Evolutionary conservation across 1,140 invertebrate species (phyloP).

Genomic region (Micrasema longulum): DNA sequence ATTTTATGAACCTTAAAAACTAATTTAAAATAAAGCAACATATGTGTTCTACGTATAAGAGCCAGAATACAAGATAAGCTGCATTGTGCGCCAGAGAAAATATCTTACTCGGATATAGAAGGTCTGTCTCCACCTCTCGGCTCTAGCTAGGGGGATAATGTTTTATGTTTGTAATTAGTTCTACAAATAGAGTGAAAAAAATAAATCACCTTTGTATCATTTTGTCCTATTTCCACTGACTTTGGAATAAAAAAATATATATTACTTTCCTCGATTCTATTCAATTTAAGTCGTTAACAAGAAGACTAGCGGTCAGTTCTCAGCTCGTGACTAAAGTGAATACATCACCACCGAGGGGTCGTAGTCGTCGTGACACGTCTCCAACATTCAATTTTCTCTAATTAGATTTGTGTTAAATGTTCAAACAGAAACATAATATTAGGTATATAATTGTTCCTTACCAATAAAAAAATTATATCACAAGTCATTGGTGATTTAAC

Average conservation of each 20-base stretch:
- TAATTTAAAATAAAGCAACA: slow-evolving; percentile 5
- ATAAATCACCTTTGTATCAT: slow-evolving; percentile 17
- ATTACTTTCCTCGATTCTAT: slow-evolving; percentile 30
- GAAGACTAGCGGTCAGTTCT: slow-evolving; percentile 37
- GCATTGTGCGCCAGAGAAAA: too few species aligned
- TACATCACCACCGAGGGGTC: slow-evolving; percentile 1
- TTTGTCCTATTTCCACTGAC: slow-evolving; percentile 23
- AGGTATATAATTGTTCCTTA: slow-evolving; percentile 26
- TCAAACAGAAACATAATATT: slow-evolving; percentile 32
- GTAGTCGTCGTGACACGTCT: slow-evolving; percentile 3
- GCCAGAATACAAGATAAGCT: slow-evolving; percentile 5
- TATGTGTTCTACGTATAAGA: not conserved
- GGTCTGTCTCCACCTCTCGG: too few species aligned
- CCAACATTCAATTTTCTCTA: slow-evolving; percentile 19
- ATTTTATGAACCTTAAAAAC: not conserved
- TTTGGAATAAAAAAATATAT: slow-evolving; percentile 45
- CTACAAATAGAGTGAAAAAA: slow-evolving; percentile 8
- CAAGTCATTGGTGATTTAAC: slow-evolving; percentile 43
- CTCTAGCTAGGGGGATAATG: too few species aligned
- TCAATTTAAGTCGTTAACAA: slow-evolving; percentile 26
- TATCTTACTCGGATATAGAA: too few species aligned
- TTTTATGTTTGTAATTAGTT: too few species aligned
- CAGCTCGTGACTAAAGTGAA: slow-evolving; percentile 37
- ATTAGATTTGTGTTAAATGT: slow-evolving; percentile 31
- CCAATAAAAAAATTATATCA: slow-evolving; percentile 40